These are phyloP conservation scores for Numenius arquata DNA, from an alignment of 2,113 vertebrate genomes.

Conservation along the genomic window DNA sequence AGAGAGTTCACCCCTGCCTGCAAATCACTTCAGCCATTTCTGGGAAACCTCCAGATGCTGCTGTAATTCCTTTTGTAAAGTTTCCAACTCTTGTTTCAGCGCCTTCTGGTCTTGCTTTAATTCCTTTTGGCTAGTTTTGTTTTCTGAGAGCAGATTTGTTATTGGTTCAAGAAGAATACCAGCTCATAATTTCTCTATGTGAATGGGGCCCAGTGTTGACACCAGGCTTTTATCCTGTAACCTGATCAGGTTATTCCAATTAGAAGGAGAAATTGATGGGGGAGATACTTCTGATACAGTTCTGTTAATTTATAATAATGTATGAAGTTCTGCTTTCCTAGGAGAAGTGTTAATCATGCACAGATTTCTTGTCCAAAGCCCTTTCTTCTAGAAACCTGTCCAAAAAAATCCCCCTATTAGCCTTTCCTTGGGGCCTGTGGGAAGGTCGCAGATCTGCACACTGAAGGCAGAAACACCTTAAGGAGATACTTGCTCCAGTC, in stretches of 20 bases:
- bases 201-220: background rate
- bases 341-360: background rate
- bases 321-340: background rate
- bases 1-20: constrained; percentile 19
- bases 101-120: constrained; percentile 33
- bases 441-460: background rate
- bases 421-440: background rate
- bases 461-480: background rate
- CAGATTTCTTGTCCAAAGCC: constrained; percentile 3
- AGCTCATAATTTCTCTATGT: background rate
- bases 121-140: constrained; percentile 31
- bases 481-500: background rate
- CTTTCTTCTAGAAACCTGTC: background rate
- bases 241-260: background rate
- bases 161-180: background rate
- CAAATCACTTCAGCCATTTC: constrained; percentile 23
- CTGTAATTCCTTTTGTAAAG: constrained; percentile 51
- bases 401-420: background rate
- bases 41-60: constrained; percentile 31
- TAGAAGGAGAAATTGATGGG: background rate
- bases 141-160: constrained; percentile 8
- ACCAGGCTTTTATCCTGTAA: background rate
- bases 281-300: background rate
- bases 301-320: background rate
- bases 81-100: constrained; percentile 43